These are phyloP conservation scores for Leptopilina myrica DNA, from an alignment of 2,888 invertebrate species.

Conservation along the genomic window DNA sequence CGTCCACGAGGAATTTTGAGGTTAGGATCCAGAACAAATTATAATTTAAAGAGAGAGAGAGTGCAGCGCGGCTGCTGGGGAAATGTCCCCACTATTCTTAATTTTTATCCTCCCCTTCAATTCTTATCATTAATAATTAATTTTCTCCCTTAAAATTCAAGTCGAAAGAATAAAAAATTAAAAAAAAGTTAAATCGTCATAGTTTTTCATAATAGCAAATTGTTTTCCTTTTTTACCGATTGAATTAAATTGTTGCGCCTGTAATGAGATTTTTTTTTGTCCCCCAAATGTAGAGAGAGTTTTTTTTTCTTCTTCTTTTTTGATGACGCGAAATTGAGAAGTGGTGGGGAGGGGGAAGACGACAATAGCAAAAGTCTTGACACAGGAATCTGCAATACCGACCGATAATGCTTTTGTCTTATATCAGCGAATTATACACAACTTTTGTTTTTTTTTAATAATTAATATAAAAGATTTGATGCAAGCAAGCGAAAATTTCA, in stretches of 20 bases:
- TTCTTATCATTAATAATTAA: no score
- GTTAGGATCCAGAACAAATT: background rate
- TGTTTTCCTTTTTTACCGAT: conserved; percentile 13
- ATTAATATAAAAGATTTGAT: no score
- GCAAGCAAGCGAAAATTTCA: no score
- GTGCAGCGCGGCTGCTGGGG: background rate
- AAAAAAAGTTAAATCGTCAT: background rate
- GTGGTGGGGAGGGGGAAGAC: conserved; percentile 9
- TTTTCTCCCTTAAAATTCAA: no score
- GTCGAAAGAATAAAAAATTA: no score
- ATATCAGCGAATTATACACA: background rate
- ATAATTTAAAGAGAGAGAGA: no score
- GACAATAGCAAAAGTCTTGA: conserved; percentile 25
- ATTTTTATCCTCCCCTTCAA: no score
- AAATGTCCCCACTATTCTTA: no score
- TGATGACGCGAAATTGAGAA: background rate
- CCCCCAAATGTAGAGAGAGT: background rate
- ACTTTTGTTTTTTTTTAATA: no score
- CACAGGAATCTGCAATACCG: conserved; percentile 2
- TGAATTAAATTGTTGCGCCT: background rate
- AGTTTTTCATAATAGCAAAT: background rate
- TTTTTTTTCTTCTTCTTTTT: background rate
- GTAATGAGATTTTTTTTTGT: background rate
- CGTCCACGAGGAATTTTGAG: conserved; percentile 32
- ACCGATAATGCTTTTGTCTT: no score